Evolutionary conservation across 1,140 invertebrate genomes (phyloP), one percentile per base, ranked within the genome.

Genomic region (Trichogramma pretiosum): DNA sequence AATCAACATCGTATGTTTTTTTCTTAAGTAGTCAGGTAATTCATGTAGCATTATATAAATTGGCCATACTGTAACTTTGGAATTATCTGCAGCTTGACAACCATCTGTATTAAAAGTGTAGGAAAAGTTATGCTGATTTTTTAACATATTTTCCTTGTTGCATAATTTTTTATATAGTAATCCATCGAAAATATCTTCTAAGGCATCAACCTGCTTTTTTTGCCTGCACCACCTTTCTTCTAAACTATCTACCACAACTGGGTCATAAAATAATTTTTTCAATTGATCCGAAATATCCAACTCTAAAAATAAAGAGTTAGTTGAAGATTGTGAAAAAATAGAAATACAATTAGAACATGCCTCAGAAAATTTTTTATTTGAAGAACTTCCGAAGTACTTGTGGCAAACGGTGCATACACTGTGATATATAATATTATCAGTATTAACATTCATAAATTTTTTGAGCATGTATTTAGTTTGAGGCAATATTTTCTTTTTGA

Each of bases 111-210:
- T n/a, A 22, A 54, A 46, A 16, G 38, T 46, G 26, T 46, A 54
- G 0, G 43, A 46, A 8, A 54, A 47, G 26, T 54, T 51, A 1
- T 18, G 22, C 0, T 11, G 34, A 53, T 53, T 18, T 11, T n/a
- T 19, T 14, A 46, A 35, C 1, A 42, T 26, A n/a, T 26, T 22
- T 2, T 14, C 11, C 11, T 22, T 14, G 3, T 22, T 4, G 3
- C 0, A 3, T 19, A 13, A 28, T 24, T 36, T 18, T 43, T 38
- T 13, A 11, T 44, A 53, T 10, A 45, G n/a, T 18, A 21, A 2
- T 2, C 44, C 47, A 32, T 56, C 54, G 18, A 43, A 53, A 18
- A 51, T 22, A 50, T 49, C 52, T 49, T 46, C 47, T 5, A 46
- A 19, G 2, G 28, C 36, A 18, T 38, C 11, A 8, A 32, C 11